Percentiles rank a stretch among this genome's conserved stretches.
These are phyloP conservation scores for Bombus impatiens DNA, from an alignment of 1,140 invertebrate genomes.

Conservation along the genomic window DNA sequence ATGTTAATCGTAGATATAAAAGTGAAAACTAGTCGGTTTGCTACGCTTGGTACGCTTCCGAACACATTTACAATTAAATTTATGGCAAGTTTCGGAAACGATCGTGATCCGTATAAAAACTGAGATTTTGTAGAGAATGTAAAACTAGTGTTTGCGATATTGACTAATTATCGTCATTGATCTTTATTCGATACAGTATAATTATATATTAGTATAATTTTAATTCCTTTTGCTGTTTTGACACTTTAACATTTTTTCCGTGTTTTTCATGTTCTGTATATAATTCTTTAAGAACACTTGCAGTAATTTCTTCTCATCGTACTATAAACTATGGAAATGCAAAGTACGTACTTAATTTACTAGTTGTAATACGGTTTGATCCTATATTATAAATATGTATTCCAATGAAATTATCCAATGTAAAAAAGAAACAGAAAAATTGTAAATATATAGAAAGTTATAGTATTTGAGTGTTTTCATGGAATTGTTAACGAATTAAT, in stretches of 20 bases:
- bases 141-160: neutral
- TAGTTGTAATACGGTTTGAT: neutral
- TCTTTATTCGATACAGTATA: neutral
- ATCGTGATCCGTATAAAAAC: neutral
- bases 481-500: slow-evolving; percentile 34
- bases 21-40: slow-evolving; percentile 33
- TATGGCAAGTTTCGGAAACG: no score
- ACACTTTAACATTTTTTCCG: neutral
- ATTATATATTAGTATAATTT: slow-evolving; percentile 4
- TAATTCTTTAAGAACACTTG: slow-evolving; percentile 11
- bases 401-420: neutral
- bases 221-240: neutral
- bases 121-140: neutral
- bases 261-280: neutral
- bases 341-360: slow-evolving; percentile 58
- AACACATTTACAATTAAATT: neutral
- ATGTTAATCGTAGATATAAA: neutral
- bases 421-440: neutral
- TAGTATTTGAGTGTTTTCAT: slow-evolving; percentile 32
- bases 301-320: neutral
- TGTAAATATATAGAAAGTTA: slow-evolving; percentile 54
- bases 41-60: slow-evolving; percentile 21
- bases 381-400: neutral
- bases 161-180: neutral
- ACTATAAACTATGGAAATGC: neutral